Percentiles rank a stretch among this genome's conserved stretches.
Conservation (phyloP, 2,797 vertebrate genomes). For the Sebastes matsubarae region DNA sequence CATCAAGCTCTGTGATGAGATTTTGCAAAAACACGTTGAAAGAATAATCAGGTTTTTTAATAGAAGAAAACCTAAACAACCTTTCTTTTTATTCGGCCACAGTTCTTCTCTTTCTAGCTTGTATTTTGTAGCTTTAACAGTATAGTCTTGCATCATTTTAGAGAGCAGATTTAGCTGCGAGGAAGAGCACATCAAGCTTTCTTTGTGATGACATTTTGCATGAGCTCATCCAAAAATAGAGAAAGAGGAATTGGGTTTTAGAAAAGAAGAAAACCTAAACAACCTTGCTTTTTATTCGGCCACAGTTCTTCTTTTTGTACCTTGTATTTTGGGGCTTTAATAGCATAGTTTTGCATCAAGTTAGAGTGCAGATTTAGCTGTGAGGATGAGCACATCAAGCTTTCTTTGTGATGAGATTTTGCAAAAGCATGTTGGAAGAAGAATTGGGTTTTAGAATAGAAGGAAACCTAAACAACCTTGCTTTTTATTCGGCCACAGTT, state of each 20-base stretch:
- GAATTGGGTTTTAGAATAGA: not conserved
- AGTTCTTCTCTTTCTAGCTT: not conserved
- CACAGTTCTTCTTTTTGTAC: not conserved
- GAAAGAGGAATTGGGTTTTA: not conserved
- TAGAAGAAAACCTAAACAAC: too few relatives aligned
- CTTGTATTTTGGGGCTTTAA: not conserved
- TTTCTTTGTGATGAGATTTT: not conserved
- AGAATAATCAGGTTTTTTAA: too few relatives aligned
- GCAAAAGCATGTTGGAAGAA: not conserved
- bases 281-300: not conserved
- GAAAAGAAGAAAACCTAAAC: not conserved
- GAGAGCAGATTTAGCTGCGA: not conserved
- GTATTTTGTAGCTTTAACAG: not conserved
- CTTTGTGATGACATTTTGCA: not conserved
- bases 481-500: not conserved
- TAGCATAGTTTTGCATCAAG: not conserved
- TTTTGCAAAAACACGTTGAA: too few relatives aligned
- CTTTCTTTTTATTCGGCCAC: not conserved
- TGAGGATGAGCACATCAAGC: not conserved
- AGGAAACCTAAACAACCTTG: not conserved
- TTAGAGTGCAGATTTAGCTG: not conserved
- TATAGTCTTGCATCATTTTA: not conserved
- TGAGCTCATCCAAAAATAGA: constrained; percentile 21
- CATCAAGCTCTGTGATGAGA: not conserved
- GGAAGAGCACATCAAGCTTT: not conserved